phyloP scores from a whole-genome alignment of 1,140 invertebrate species.

The Centruroides vittatus region DNA sequence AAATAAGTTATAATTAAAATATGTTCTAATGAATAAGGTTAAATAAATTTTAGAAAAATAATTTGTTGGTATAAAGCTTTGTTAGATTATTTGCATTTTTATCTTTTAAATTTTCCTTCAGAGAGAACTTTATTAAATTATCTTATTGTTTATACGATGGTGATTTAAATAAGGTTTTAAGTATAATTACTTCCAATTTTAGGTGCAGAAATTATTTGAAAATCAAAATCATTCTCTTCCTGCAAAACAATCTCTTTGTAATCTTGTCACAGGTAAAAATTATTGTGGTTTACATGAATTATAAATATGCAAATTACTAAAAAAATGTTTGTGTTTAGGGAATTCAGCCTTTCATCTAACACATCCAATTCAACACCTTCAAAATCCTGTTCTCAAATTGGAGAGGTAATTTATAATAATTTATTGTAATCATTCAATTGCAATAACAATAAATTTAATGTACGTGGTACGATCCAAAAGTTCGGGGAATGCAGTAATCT shows the following conservation, averaged over 20 bases:
- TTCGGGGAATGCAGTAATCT: too few relatives aligned
- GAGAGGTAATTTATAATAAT: not conserved
- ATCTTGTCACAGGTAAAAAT: conserved; percentile 7
- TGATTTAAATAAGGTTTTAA: too few relatives aligned
- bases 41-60: too few relatives aligned
- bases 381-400: conserved; percentile 1
- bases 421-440: too few relatives aligned
- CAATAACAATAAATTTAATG: too few relatives aligned
- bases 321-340: not conserved
- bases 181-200: not conserved
- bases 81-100: too few relatives aligned
- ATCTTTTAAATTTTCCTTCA: too few relatives aligned
- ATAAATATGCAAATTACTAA: not conserved
- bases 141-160: too few relatives aligned
- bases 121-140: too few relatives aligned
- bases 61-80: too few relatives aligned
- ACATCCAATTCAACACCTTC: conserved; percentile 1
- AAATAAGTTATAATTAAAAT: not conserved
- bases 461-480: too few relatives aligned
- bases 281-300: not conserved
- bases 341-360: not conserved
- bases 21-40: too few relatives aligned
- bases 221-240: not conserved
- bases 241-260: not conserved
- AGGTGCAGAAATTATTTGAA: conserved; percentile 6